A percentile compares a stretch with the other conserved stretches of the same genome.
Evolutionary conservation across 2,888 invertebrate genomes (phyloP).

Genomic region (Axea sp.): DNA sequence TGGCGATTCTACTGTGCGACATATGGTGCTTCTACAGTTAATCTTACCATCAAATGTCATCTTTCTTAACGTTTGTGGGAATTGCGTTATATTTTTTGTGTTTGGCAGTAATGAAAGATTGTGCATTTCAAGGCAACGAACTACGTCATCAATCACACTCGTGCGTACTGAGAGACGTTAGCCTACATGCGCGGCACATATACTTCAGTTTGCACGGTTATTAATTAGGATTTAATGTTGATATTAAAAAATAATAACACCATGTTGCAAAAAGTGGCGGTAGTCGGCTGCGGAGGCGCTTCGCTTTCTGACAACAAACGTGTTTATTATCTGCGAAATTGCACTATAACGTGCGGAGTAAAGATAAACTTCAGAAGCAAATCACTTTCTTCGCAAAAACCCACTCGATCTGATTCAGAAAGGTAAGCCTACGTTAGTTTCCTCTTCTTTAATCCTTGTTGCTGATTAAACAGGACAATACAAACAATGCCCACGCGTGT

Average conservation of each 20-base stretch:
- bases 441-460: slow-evolving; percentile 19
- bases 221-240: slow-evolving; percentile 16
- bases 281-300: neutral
- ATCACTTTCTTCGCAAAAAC: slow-evolving; percentile 38
- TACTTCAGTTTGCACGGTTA: slow-evolving; percentile 6
- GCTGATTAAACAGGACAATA: slow-evolving; percentile 47
- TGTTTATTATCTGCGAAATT: slow-evolving; percentile 24
- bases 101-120: slow-evolving; percentile 50
- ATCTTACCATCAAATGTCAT: slow-evolving; percentile 41
- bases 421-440: slow-evolving; percentile 39
- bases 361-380: slow-evolving; percentile 49
- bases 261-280: neutral
- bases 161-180: slow-evolving; percentile 19
- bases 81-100: slow-evolving; percentile 53
- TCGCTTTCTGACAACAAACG: slow-evolving; percentile 20
- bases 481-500: slow-evolving; percentile 13
- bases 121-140: slow-evolving; percentile 67
- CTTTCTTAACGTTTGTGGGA: slow-evolving; percentile 39
- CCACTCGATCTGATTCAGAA: slow-evolving; percentile 39
- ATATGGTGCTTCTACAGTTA: slow-evolving; percentile 47
- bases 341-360: too few species aligned
- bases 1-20: slow-evolving; percentile 27
- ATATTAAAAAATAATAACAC: neutral
- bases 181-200: slow-evolving; percentile 24
- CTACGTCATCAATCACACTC: slow-evolving; percentile 72